Conservation (phyloP, 2,113 vertebrate genomes). For the Otocyon megalotis region DNA sequence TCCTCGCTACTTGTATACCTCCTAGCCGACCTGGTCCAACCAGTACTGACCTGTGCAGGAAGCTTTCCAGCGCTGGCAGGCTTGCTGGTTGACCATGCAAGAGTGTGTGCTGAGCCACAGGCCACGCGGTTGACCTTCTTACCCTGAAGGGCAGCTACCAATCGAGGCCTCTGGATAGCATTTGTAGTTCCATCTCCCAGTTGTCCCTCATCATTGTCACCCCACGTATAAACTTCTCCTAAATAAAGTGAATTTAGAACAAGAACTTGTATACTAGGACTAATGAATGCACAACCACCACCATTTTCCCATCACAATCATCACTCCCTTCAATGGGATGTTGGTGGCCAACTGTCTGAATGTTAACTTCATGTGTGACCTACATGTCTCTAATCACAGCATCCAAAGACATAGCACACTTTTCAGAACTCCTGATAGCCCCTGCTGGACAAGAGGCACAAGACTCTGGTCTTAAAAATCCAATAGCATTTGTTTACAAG, state of each 20-base stretch:
- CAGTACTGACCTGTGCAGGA: slow-evolving; percentile 92
- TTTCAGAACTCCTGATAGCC: background rate
- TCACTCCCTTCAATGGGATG: background rate
- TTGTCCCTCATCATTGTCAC: slow-evolving; percentile 99
- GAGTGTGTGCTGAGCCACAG: slow-evolving; percentile 98
- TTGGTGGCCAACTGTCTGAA: background rate
- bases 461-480: background rate
- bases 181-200: slow-evolving; percentile 99
- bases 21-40: background rate
- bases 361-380: background rate
- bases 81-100: slow-evolving; percentile 99
- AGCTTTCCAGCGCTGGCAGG: slow-evolving; percentile 98
- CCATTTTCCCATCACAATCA: too few relatives aligned
- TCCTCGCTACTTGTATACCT: too few relatives aligned
- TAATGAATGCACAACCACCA: background rate
- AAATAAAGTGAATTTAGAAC: background rate
- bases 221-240: slow-evolving; percentile 99
- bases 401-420: background rate
- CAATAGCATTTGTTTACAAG: background rate
- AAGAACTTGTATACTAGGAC: background rate
- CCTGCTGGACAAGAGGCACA: background rate
- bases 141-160: slow-evolving; percentile 97
- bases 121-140: slow-evolving; percentile 99
- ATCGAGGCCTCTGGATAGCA: slow-evolving; percentile 97
- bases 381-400: background rate